phyloP scores from a whole-genome alignment of 2,888 invertebrate species.

The Drosophila mimica region DNA sequence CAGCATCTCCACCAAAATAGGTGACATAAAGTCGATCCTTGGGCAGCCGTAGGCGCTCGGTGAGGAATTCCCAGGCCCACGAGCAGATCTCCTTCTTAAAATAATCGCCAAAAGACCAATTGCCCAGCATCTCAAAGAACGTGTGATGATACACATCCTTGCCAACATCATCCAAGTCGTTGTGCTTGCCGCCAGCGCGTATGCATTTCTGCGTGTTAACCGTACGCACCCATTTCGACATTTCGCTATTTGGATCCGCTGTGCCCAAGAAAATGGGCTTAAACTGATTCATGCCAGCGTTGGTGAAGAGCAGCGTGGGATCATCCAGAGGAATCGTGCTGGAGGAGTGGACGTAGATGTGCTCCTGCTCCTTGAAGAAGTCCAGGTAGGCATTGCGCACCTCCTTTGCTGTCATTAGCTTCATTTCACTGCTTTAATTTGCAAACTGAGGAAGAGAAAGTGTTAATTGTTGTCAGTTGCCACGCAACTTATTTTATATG shows the following conservation, averaged over 20 bases:
- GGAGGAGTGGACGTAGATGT: constrained; percentile 98
- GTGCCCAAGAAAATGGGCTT: constrained; percentile 99
- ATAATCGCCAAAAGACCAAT: constrained; percentile 99
- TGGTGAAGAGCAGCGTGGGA: constrained; percentile 98
- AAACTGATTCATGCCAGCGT: constrained; percentile 99
- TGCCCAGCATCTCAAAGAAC: constrained; percentile 99
- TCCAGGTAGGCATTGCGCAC: constrained; percentile 94
- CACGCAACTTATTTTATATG: constrained; percentile 53
- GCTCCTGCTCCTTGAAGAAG: constrained; percentile 94
- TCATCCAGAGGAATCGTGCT: constrained; percentile 99
- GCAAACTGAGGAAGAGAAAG: constrained; percentile 14
- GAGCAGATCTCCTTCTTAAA: constrained; percentile 98
- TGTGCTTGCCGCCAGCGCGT: constrained; percentile 99
- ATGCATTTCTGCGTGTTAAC: constrained; percentile 99
- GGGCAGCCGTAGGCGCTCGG: constrained; percentile 91
- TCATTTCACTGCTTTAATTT: constrained; percentile 57
- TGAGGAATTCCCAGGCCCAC: constrained; percentile 99
- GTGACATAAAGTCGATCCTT: constrained; percentile 97
- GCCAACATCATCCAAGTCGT: constrained; percentile 99
- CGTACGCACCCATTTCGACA: constrained; percentile 94
- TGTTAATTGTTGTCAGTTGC: constrained; percentile 55
- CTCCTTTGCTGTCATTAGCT: constrained; percentile 87
- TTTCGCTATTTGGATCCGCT: constrained; percentile 97
- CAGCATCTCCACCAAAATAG: constrained; percentile 97
- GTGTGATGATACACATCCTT: constrained; percentile 99